phyloP scores from a whole-genome alignment of 2,888 invertebrate species.

The Pterostichus madidus region DNA sequence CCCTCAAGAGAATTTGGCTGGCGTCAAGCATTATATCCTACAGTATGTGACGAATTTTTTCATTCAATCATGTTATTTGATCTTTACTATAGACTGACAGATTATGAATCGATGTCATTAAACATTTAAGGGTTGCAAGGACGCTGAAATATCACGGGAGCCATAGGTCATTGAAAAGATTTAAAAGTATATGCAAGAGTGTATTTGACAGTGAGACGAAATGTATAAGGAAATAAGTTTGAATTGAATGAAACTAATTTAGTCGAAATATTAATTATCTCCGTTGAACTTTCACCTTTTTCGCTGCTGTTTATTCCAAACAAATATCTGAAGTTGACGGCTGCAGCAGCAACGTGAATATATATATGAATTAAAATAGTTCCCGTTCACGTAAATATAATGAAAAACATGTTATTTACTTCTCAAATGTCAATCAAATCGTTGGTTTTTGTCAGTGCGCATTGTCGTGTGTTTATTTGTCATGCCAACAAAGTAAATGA shows the following conservation, averaged over 20 bases:
- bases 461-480: slow-evolving; percentile 57
- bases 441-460: slow-evolving; percentile 41
- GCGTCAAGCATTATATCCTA: slow-evolving; percentile 9
- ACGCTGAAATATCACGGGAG: slow-evolving; percentile 16
- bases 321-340: slow-evolving; percentile 52
- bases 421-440: slow-evolving; percentile 64
- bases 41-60: slow-evolving; percentile 40
- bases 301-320: slow-evolving; percentile 19
- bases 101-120: slow-evolving; percentile 40
- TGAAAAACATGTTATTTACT: slow-evolving; percentile 65
- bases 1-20: neutral
- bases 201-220: no score
- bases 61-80: slow-evolving; percentile 41
- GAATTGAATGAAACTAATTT: neutral
- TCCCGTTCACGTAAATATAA: slow-evolving; percentile 56
- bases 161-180: slow-evolving; percentile 7
- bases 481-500: slow-evolving; percentile 61
- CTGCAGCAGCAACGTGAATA: slow-evolving; percentile 33
- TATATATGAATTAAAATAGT: slow-evolving; percentile 65
- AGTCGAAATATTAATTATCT: slow-evolving; percentile 46
- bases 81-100: slow-evolving; percentile 24
- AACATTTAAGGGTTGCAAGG: slow-evolving; percentile 28
- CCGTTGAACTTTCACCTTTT: slow-evolving; percentile 44
- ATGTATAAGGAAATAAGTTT: no score
- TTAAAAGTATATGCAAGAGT: no score